These are phyloP conservation scores for Lycia hirtaria DNA, from an alignment of 2,888 invertebrate genomes.

Conservation along the genomic window DNA sequence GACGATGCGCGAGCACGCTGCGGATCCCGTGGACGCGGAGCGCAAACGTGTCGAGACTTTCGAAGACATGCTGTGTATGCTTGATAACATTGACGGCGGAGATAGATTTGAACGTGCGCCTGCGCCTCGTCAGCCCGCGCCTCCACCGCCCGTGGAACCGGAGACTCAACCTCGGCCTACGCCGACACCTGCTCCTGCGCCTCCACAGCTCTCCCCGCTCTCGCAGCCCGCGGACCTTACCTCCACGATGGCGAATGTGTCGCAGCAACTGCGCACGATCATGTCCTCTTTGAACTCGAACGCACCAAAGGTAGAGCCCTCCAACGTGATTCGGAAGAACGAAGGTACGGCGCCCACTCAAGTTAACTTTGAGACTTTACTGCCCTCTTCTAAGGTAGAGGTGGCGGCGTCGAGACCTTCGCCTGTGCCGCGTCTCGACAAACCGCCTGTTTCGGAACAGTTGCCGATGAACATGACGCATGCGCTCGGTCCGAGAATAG, in stretches of 20 bases:
- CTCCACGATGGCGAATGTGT: constrained; percentile 89
- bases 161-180: constrained; percentile 3
- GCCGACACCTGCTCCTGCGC: constrained; percentile 76
- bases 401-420: constrained; percentile 71
- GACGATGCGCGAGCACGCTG: constrained; percentile 85
- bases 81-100: constrained; percentile 84
- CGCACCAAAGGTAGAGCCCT: constrained; percentile 79
- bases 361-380: constrained; percentile 80
- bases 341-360: constrained; percentile 76
- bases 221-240: constrained; percentile 90
- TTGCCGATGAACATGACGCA: constrained; percentile 73
- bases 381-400: constrained; percentile 82
- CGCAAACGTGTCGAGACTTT: constrained; percentile 87
- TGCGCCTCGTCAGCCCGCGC: constrained; percentile 3
- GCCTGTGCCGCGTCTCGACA: constrained; percentile 71
- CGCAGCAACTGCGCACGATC: constrained; percentile 88
- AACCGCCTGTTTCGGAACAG: constrained; percentile 60
- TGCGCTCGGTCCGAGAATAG: constrained; percentile 71
- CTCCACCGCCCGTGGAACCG: neutral
- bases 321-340: constrained; percentile 79
- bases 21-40: constrained; percentile 81
- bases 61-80: constrained; percentile 89
- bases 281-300: constrained; percentile 87
- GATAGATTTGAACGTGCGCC: constrained; percentile 38
- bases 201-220: constrained; percentile 89